Conservation (phyloP, 1,140 invertebrate species). For the silkworm (Bombyx mori) region ASM3026992v2 NC_085114.1:6269501-6270000, state of each 20-base stretch:
- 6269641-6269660: slow-evolving; percentile 50
- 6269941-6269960: too few relatives aligned
- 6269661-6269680: slow-evolving; percentile 46
- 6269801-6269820: slow-evolving; percentile 10
- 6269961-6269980: too few relatives aligned
- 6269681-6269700: slow-evolving; percentile 59
- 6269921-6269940: too few relatives aligned
- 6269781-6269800: slow-evolving; percentile 12
- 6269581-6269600: slow-evolving; percentile 3
- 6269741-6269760: slow-evolving; percentile 39
- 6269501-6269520: too few relatives aligned
- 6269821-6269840: slow-evolving; percentile 6
- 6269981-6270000: too few relatives aligned
- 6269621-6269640: slow-evolving; percentile 52
- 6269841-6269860: slow-evolving; percentile 1
- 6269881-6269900: not conserved
- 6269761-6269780: slow-evolving; percentile 31
- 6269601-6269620: slow-evolving; percentile 43
- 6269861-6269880: slow-evolving; percentile 3
- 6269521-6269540: too few relatives aligned
- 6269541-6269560: too few relatives aligned
- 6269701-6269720: slow-evolving; percentile 38
- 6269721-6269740: slow-evolving; percentile 40
- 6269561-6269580: too few relatives aligned
- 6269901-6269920: too few relatives aligned